Percentiles rank a stretch among this genome's conserved stretches.
These are phyloP conservation scores for Callionymus lyra DNA, from an alignment of 2,113 vertebrate genomes.

Conservation along the genomic window DNA sequence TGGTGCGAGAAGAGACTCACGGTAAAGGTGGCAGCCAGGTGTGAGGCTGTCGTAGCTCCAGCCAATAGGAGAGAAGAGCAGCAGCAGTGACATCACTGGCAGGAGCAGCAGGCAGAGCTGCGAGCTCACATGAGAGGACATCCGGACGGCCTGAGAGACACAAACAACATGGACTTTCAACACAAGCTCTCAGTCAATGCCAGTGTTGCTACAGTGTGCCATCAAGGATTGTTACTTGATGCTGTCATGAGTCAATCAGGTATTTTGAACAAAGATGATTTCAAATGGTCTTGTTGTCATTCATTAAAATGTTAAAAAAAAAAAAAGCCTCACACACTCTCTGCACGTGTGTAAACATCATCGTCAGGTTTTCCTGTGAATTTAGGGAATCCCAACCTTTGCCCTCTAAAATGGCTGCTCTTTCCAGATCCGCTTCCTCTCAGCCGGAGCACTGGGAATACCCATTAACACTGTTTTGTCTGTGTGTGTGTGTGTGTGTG, in stretches of 20 bases:
- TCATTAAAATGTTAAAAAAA: too few species aligned
- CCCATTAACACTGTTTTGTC: not conserved
- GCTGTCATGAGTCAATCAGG: too few species aligned
- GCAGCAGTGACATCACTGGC: conserved; percentile 50
- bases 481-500: conserved; percentile 6
- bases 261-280: too few species aligned
- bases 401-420: conserved; percentile 30
- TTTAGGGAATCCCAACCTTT: conserved; percentile 27
- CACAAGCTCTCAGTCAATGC: too few species aligned
- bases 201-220: too few species aligned
- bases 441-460: conserved; percentile 8
- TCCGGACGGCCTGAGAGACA: too few species aligned
- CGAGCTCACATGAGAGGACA: conserved; percentile 17
- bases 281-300: too few species aligned
- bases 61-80: conserved; percentile 48
- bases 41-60: conserved; percentile 44
- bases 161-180: too few species aligned
- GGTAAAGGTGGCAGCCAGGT: conserved; percentile 75
- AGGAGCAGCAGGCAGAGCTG: conserved; percentile 50
- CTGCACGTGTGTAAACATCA: conserved; percentile 31
- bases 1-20: too few species aligned
- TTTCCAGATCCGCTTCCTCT: conserved; percentile 30
- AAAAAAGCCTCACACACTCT: not conserved
- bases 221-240: too few species aligned
- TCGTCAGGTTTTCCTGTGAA: conserved; percentile 41